phyloP scores from a whole-genome alignment of 2,888 invertebrate species.

The Drosophila seclusa region DNA sequence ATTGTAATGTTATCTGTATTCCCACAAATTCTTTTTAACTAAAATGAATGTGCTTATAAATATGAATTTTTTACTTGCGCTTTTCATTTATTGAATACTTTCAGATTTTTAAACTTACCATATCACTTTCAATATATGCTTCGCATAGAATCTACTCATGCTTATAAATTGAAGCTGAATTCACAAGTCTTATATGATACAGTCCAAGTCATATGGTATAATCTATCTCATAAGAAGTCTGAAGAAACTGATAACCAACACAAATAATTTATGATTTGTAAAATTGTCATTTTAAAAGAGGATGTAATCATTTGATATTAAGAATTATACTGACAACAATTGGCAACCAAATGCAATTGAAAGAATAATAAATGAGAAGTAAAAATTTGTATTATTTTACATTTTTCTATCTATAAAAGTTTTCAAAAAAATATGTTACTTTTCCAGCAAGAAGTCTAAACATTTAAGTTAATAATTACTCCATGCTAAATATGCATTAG shows the following conservation, averaged over 20 bases:
- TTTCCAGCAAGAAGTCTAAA: not conserved
- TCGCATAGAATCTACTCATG: not conserved
- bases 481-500: not conserved
- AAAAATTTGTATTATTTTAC: not conserved
- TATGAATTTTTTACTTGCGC: not conserved
- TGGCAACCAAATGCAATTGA: not conserved
- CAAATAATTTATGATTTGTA: not conserved
- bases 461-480: not conserved
- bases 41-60: not conserved
- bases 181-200: not conserved
- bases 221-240: not conserved
- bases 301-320: not conserved
- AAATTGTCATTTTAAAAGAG: not conserved
- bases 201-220: not conserved
- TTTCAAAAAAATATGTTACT: not conserved
- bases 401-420: not conserved
- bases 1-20: slow-evolving; percentile 9
- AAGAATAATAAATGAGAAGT: not conserved
- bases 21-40: not conserved
- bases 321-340: not conserved
- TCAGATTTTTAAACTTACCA: not conserved
- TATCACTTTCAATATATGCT: not conserved
- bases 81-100: not conserved
- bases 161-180: not conserved
- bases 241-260: not conserved